Conservation (phyloP, 2,888 invertebrate genomes). For the Volucella inanis region DNA sequence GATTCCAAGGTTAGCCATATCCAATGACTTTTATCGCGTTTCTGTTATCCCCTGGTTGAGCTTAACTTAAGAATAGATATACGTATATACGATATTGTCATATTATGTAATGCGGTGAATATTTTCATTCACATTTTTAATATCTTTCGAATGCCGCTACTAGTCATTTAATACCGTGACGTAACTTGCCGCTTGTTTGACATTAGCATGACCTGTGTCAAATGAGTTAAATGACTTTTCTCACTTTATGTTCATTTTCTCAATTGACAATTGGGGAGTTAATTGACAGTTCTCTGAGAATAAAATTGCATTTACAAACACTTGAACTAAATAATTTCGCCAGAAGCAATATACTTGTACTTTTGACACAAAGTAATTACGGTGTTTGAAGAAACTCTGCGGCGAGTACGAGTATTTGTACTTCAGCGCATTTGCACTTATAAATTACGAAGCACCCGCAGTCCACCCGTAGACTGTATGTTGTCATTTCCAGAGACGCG, state of each 20-base stretch:
- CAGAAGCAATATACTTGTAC: not conserved
- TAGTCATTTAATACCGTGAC: conserved; percentile 2
- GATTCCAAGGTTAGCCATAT: too few species aligned
- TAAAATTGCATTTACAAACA: not conserved
- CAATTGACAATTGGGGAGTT: conserved; percentile 32
- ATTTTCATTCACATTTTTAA: too few species aligned
- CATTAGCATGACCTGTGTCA: conserved; percentile 6
- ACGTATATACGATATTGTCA: too few species aligned
- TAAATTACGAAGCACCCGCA: conserved; percentile 25
- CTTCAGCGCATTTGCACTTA: conserved; percentile 35
- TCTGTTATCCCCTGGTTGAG: too few species aligned
- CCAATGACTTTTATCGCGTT: too few species aligned
- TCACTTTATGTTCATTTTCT: not conserved
- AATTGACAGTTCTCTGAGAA: conserved; percentile 11
- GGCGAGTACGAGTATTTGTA: not conserved
- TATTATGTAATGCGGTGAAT: too few species aligned
- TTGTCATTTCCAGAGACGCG: conserved; percentile 21
- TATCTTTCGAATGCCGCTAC: too few species aligned
- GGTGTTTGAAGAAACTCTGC: not conserved
- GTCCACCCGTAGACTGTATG: too few species aligned
- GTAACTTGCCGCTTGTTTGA: not conserved
- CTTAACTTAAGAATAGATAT: too few species aligned
- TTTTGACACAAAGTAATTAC: conserved; percentile 25
- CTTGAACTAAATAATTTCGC: conserved; percentile 11
- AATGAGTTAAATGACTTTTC: conserved; percentile 11